A percentile compares a stretch with the other conserved stretches of the same genome.
Evolutionary conservation across 35 echinoderm and acorn worm species (phyloP).

Genomic region (Chiridota heheva): DNA sequence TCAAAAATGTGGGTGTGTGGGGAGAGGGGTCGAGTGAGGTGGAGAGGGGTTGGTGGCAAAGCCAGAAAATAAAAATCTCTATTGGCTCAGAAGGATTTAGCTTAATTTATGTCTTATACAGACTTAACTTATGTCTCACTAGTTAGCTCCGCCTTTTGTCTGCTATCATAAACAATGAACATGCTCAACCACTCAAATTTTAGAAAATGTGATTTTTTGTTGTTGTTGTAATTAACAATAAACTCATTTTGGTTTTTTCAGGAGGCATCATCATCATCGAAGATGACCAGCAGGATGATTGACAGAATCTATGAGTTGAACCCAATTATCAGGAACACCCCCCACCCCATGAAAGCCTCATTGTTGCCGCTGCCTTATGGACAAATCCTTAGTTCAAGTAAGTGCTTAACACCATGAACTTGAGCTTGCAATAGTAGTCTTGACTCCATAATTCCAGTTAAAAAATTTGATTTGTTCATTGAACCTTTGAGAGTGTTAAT

Average conservation of each 20-base stretch:
- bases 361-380: slow-evolving; percentile 91
- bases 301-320: slow-evolving; percentile 83
- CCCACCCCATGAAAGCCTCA: slow-evolving; percentile 83
- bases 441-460: not conserved
- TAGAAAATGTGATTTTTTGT: not conserved
- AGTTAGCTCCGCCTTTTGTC: too few species aligned
- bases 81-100: too few species aligned
- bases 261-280: slow-evolving; percentile 15
- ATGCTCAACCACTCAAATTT: too few species aligned
- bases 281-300: slow-evolving; percentile 43
- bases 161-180: too few species aligned
- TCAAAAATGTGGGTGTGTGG: too few species aligned
- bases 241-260: not conserved
- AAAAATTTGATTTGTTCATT: not conserved
- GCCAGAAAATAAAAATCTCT: too few species aligned
- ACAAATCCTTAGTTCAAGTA: slow-evolving; percentile 87
- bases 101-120: too few species aligned
- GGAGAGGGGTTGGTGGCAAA: too few species aligned
- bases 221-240: not conserved
- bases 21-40: too few species aligned
- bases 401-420: slow-evolving; percentile 12
- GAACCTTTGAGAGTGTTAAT: too few species aligned
- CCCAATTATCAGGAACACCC: slow-evolving; percentile 87
- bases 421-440: not conserved
- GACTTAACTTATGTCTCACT: too few species aligned